Evolutionary conservation across 2,797 vertebrate genomes (phyloP).

Genomic region (Gymnocypris eckloni): DNA sequence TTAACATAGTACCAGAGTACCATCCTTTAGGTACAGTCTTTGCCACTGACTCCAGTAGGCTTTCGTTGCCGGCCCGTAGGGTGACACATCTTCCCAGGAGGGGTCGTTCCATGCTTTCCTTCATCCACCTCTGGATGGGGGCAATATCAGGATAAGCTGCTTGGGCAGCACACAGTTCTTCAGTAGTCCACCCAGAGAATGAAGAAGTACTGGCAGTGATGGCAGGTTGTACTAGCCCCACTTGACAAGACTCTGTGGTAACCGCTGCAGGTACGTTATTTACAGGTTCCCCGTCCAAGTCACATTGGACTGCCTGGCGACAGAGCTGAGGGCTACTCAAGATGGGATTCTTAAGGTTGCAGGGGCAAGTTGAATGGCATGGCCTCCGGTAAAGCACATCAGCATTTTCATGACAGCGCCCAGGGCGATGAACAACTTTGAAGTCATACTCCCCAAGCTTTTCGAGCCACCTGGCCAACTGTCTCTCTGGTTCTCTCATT

Average conservation of each 20-base stretch:
- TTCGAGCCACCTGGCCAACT: constrained; percentile 55
- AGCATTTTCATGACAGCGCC: neutral
- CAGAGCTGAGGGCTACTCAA: neutral
- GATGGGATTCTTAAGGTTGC: constrained; percentile 2
- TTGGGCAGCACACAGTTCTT: no score
- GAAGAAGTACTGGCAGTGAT: neutral
- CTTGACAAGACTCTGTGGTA: no score
- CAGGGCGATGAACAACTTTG: constrained; percentile 47
- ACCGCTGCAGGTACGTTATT: neutral
- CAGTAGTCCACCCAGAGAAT: constrained; percentile 43
- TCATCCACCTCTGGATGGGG: no score
- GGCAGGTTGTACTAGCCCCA: neutral
- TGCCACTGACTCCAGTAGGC: no score
- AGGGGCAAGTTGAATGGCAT: constrained; percentile 16
- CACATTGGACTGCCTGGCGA: constrained; percentile 34
- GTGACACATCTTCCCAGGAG: no score
- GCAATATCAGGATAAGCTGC: no score
- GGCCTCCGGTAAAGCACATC: constrained; percentile 33
- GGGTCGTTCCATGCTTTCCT: no score
- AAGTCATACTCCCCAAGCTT: constrained; percentile 54
- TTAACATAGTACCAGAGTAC: no score
- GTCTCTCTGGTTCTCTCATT: constrained; percentile 57
- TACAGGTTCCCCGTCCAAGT: neutral
- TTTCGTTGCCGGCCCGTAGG: no score
- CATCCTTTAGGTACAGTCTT: no score